A percentile compares a stretch with the other conserved stretches of the same genome.
Evolutionary conservation across 2,888 invertebrate genomes (phyloP).

Genomic region (Tenthredo distinguenda): DNA sequence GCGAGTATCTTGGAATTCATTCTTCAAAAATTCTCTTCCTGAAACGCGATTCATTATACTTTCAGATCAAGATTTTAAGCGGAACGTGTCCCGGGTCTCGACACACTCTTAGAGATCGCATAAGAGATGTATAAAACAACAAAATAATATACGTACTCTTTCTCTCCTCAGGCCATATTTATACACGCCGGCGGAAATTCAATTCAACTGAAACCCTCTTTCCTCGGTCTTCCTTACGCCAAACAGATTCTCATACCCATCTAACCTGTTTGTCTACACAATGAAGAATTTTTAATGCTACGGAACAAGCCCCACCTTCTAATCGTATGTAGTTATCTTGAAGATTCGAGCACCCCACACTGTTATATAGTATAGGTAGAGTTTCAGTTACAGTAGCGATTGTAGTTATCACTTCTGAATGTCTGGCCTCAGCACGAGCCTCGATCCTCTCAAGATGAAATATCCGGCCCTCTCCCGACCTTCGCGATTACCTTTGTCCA

Average conservation of each 20-base stretch:
- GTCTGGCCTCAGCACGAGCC: slow-evolving; percentile 1
- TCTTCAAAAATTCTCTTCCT: slow-evolving; percentile 26
- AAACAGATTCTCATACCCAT: not conserved
- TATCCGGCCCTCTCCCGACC: not conserved
- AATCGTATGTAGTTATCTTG: not conserved
- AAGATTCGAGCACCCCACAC: not conserved
- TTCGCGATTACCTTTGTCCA: not conserved
- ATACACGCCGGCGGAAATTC: not conserved
- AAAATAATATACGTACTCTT: not conserved
- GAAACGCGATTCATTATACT: slow-evolving; percentile 23
- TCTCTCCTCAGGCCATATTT: not conserved
- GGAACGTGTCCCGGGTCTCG: not conserved
- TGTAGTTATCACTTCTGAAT: slow-evolving; percentile 24
- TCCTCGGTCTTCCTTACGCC: not conserved
- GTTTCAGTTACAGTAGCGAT: slow-evolving; percentile 13
- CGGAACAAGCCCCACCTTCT: not conserved
- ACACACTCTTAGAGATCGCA: slow-evolving; percentile 9
- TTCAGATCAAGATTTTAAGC: not conserved
- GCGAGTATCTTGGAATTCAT: not conserved
- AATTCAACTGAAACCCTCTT: not conserved
- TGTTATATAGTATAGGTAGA: not conserved
- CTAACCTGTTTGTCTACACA: not conserved
- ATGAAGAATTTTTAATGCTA: not conserved
- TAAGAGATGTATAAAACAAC: not conserved
- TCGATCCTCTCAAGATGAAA: slow-evolving; percentile 4